Conservation (phyloP, 2,797 vertebrate genomes). For the Cossypha niveicapilla region DNA sequence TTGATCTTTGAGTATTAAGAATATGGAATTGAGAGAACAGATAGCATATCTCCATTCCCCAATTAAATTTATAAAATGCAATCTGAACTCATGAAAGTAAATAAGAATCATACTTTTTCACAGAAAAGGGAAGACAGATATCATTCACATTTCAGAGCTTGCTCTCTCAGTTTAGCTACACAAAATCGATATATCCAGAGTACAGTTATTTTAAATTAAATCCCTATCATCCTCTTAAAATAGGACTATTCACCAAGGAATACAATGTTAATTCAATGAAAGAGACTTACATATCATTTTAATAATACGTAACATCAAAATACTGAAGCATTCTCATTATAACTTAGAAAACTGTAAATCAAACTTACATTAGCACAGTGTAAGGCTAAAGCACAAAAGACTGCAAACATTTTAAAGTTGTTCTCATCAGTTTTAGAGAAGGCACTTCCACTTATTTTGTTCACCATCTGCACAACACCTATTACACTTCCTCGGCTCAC, state of each 20-base stretch:
- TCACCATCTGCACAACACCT: conserved; percentile 99
- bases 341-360: background rate
- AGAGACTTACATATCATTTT: background rate
- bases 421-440: conserved; percentile 99
- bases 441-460: conserved; percentile 98
- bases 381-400: conserved; percentile 99
- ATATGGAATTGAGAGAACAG: background rate
- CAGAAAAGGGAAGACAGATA: background rate
- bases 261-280: background rate
- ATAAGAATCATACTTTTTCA: background rate
- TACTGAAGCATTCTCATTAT: background rate
- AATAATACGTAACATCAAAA: background rate
- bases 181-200: background rate
- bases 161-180: background rate
- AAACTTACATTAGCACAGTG: conserved; percentile 99
- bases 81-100: background rate
- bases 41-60: background rate
- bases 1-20: background rate
- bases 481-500: conserved; percentile 95
- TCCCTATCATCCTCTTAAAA: background rate
- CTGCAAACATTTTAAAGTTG: conserved; percentile 99
- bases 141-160: background rate
- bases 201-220: background rate
- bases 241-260: background rate
- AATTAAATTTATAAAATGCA: background rate